Evolutionary conservation across 2,797 vertebrate species (phyloP), one percentile per base, ranked within the genome.

Genomic region (Nasua narica): DNA sequence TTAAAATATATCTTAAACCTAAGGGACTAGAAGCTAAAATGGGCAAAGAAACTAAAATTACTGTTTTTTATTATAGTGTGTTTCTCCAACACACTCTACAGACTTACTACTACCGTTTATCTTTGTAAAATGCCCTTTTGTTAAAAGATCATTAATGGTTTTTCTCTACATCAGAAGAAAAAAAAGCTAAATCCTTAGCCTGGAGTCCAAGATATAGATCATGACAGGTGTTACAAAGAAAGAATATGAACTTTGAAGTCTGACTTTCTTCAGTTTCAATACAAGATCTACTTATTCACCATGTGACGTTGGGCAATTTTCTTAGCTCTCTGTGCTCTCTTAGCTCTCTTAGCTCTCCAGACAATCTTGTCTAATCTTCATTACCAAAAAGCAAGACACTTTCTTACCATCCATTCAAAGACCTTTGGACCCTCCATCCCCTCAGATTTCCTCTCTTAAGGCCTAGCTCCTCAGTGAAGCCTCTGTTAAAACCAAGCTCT

Each of bases 311-410:
- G n/a, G 95, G 50, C 0, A n/a, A 50, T 35, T 12, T 37, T 52
- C 50, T 87, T 27, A 54, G 93, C 48, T 46, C 94, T 96, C 92
- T 92, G 79, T 8, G 67, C 60, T 27, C 70, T n/a, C n/a, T n/a
- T n/a, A n/a, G n/a, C n/a, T n/a, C n/a, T n/a, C n/a, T n/a, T n/a
- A n/a, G n/a, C 77, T 18, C 43, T 60, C 29, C 58, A 83, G 43
- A 87, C 14, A 87, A 82, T 19, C 9, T 54, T 10, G 23, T 70
- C 46, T 70, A 60, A n/a, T 46, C 19, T 72, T 81, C 19, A 65
- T 62, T 54, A 78, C 16, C 54, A 48, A 35, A 18, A 23, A 48
- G 21, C 62, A 65, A 94, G 72, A 48, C 4, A n/a, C 35, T 54
- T 52, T 11, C 25, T 58, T n/a, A 35, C 37, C 18, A 43, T 10